Evolutionary conservation across 2,888 invertebrate genomes (phyloP).

Genomic region (Xestia rhomboidea): DNA sequence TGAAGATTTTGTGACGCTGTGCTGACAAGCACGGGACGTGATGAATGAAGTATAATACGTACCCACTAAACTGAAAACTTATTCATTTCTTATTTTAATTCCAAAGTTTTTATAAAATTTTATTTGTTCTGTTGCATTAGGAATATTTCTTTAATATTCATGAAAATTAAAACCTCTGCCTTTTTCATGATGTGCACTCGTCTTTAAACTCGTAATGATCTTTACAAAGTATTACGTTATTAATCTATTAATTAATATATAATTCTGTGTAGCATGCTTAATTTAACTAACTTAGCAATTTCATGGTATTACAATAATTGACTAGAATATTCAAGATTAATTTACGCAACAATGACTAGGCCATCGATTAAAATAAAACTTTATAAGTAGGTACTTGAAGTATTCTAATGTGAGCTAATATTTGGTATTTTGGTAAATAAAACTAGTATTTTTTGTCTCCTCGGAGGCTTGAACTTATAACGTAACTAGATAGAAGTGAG

Average conservation of each 20-base stretch:
- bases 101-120: too few relatives aligned
- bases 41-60: background rate
- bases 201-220: slow-evolving; percentile 21
- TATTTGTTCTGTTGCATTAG: too few relatives aligned
- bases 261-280: slow-evolving; percentile 42
- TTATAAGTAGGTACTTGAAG: slow-evolving; percentile 29
- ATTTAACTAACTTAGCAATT: slow-evolving; percentile 53
- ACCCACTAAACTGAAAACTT: background rate
- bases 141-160: too few relatives aligned
- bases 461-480: background rate
- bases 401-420: slow-evolving; percentile 39
- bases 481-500: background rate
- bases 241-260: slow-evolving; percentile 20
- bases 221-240: slow-evolving; percentile 34
- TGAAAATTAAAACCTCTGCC: background rate
- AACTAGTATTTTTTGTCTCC: slow-evolving; percentile 13
- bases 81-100: background rate
- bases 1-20: background rate
- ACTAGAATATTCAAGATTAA: slow-evolving; percentile 82
- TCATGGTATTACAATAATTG: slow-evolving; percentile 83
- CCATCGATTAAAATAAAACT: slow-evolving; percentile 66
- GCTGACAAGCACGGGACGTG: slow-evolving; percentile 1
- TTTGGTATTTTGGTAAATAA: slow-evolving; percentile 26
- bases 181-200: slow-evolving; percentile 20
- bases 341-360: slow-evolving; percentile 78